Base-by-base conservation (phyloP, 2,113 vertebrate genomes). In the Neomonachus schauinslandi region DNA sequence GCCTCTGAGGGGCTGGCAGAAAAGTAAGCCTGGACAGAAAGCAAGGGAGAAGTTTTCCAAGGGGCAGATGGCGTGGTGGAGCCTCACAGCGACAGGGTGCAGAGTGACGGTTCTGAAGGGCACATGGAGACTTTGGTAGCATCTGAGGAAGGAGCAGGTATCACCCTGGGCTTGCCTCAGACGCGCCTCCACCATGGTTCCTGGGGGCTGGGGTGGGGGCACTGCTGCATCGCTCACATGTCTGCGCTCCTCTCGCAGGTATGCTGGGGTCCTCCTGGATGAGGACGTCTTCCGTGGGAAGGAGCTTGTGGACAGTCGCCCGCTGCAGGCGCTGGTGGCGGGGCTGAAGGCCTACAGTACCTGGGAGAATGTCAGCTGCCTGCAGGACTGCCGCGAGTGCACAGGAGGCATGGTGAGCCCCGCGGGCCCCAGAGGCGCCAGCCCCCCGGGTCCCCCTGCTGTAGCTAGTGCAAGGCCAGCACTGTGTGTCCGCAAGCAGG, bases 271-370 rank as follows among this genome's bases (percentile, higher is more conserved):
- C 80, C 95, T 99, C 53, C 91, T 99, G 96, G 98, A 98, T 2
- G 71, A 99, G 28, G 98, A 97, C 31, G 26, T 98, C 65, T 98
- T 91, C 95, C 88, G 77, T 16, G 98, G 98, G 13, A 96, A 98
- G 86, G 98, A 98, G 69, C 97, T 98, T 1, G 88, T 94, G 18
- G 74, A 65, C 46, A 98, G 96, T 18, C 91, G 96, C 19, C 59
- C 92, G 0, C 98, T 98, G 61, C 98, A 99, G 97, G 98, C 97
- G 0, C 88, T 99, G 24, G 95, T 98, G 42, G 98, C 97, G 0
- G 98, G 98, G 4, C 98, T 98, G 61, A 98, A 99, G 94, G 99
- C 98, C 84, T 99, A 97, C 89, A 99, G 99, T 55, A 99, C 98
- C 19, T 98, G 99, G 98, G 97, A 98, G 93, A 99, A 98, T 2